phyloP scores from a whole-genome alignment of 2,888 invertebrate species.

The Dryadula phaetusa region DNA sequence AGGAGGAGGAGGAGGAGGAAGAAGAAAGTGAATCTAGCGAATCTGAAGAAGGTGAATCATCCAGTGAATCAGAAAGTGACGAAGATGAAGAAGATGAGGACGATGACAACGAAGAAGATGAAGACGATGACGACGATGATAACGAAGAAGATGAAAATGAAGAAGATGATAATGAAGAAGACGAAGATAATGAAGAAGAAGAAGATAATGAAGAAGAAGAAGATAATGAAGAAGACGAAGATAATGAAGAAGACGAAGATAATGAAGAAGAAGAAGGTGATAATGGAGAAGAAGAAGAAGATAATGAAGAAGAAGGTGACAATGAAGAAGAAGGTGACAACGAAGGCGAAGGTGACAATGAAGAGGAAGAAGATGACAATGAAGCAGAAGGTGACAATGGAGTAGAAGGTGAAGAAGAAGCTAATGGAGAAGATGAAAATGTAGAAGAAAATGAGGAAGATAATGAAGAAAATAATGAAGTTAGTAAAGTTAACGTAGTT shows the following conservation, averaged over 20 bases:
- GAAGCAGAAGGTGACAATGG: neutral
- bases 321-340: neutral
- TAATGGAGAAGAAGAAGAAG: neutral
- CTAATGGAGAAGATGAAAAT: neutral
- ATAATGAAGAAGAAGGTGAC: neutral
- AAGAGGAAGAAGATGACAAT: neutral
- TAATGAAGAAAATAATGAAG: neutral
- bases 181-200: neutral
- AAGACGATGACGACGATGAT: neutral
- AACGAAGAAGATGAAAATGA: neutral
- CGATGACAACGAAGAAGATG: neutral
- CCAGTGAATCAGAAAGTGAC: constrained; percentile 6
- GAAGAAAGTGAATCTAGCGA: constrained; percentile 6
- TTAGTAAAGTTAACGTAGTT: neutral
- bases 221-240: neutral
- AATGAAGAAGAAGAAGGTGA: neutral
- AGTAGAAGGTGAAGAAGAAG: neutral
- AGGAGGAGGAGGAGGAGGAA: constrained; percentile 1
- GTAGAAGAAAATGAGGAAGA: neutral
- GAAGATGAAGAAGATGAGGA: constrained; percentile 9
- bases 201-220: neutral
- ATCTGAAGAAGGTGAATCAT: constrained; percentile 13
- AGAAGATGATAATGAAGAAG: neutral
- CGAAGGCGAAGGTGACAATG: neutral
- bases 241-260: neutral